These are phyloP conservation scores for Lochmaea crataegi DNA, from an alignment of 2,888 invertebrate genomes.

Conservation along the genomic window DNA sequence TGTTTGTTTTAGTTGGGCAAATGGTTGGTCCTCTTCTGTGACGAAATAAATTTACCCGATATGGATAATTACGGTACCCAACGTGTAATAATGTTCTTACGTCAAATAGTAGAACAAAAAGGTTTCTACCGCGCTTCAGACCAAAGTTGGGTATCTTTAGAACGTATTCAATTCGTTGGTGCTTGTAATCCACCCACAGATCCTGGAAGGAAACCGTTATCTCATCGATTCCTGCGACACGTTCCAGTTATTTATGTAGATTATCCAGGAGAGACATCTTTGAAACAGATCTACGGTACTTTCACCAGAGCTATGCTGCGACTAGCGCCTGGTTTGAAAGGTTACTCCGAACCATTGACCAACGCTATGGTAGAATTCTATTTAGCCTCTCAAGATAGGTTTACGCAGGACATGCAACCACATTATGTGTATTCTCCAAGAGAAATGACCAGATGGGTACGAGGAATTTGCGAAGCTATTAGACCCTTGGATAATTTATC, in stretches of 20 bases:
- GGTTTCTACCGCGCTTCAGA: constrained; percentile 92
- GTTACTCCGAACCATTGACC: constrained; percentile 96
- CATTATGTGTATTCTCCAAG: constrained; percentile 99
- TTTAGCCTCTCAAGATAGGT: constrained; percentile 94
- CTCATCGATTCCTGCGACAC: constrained; percentile 84
- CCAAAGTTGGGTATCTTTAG: constrained; percentile 96
- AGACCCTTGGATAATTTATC: constrained; percentile 90
- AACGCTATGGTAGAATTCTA: constrained; percentile 99
- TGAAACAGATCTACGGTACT: constrained; percentile 98
- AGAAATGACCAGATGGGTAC: constrained; percentile 99
- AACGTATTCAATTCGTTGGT: constrained; percentile 99
- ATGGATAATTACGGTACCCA: constrained; percentile 99
- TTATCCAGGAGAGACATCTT: constrained; percentile 97
- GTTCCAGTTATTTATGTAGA: constrained; percentile 99
- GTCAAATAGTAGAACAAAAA: constrained; percentile 97
- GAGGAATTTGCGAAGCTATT: constrained; percentile 99
- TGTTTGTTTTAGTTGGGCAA: constrained; percentile 79
- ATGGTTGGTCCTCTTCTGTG: constrained; percentile 99
- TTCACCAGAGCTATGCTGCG: constrained; percentile 98
- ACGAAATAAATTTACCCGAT: constrained; percentile 99
- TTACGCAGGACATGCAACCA: constrained; percentile 99
- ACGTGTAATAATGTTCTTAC: constrained; percentile 97
- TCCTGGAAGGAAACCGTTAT: constrained; percentile 96
- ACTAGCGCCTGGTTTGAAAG: constrained; percentile 89
- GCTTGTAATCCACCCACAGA: constrained; percentile 99